phyloP scores from a whole-genome alignment of 1,140 invertebrate genomes.

The Scaptodrosophila lebanonensis region DNA sequence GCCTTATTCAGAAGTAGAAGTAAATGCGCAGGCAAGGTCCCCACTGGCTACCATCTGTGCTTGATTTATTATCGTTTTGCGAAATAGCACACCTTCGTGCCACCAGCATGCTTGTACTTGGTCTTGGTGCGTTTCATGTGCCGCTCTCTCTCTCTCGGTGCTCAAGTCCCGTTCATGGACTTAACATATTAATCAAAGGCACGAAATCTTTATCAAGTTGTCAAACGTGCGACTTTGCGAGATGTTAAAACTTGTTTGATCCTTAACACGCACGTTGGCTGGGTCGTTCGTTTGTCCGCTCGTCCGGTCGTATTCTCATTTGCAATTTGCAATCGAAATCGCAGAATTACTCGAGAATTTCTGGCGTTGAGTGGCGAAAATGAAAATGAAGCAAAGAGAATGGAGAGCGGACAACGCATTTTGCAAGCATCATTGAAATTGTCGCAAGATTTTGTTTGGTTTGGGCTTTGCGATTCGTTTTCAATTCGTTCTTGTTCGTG shows the following conservation, averaged over 20 bases:
- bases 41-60: constrained; percentile 18
- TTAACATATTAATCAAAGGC: constrained; percentile 74
- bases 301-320: constrained; percentile 28
- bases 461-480: constrained; percentile 41
- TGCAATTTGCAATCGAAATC: constrained; percentile 61
- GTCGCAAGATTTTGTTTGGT: constrained; percentile 49
- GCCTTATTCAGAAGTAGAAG: too few species aligned
- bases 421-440: constrained; percentile 30
- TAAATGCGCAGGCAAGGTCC: too few species aligned
- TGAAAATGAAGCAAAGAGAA: constrained; percentile 23
- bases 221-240: constrained; percentile 46
- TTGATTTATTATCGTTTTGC: constrained; percentile 69
- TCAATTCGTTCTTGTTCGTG: background rate
- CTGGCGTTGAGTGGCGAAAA: background rate
- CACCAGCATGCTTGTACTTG: background rate
- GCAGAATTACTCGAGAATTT: constrained; percentile 21
- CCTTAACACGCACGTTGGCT: constrained; percentile 54
- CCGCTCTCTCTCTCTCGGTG: constrained; percentile 13
- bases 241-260: constrained; percentile 58
- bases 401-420: constrained; percentile 14
- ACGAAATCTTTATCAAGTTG: constrained; percentile 75
- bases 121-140: constrained; percentile 16
- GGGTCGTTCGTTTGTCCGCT: background rate
- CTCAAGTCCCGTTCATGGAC: constrained; percentile 16
- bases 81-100: constrained; percentile 52